Evolutionary conservation across 1,140 invertebrate species (phyloP).

Genomic region (Rhagoletis pomonella): DNA sequence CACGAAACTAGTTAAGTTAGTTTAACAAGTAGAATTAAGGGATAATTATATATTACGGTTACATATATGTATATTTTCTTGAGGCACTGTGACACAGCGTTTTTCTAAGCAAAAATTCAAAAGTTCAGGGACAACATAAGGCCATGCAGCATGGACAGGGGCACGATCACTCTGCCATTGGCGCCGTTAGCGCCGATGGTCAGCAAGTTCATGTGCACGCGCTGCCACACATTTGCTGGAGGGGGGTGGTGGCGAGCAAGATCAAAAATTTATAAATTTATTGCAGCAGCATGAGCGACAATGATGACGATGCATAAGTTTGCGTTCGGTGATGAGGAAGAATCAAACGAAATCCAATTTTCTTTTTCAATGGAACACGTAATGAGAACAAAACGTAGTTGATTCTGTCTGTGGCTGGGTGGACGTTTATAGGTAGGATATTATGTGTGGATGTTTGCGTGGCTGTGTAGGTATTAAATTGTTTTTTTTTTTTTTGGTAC

Average conservation of each 20-base stretch:
- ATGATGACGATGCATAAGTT: not conserved
- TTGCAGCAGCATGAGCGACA: not conserved
- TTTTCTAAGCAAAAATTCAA: slow-evolving; percentile 39
- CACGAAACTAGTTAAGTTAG: slow-evolving; percentile 21
- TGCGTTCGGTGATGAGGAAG: not conserved
- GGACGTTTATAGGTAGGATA: not conserved
- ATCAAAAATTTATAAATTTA: not conserved
- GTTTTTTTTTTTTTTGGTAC: not conserved
- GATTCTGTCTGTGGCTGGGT: not conserved
- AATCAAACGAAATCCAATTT: slow-evolving; percentile 11
- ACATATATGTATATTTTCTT: slow-evolving; percentile 9
- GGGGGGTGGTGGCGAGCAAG: not conserved
- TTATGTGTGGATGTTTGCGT: not conserved
- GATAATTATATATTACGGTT: not conserved
- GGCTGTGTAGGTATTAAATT: not conserved
- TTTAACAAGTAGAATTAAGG: slow-evolving; percentile 14
- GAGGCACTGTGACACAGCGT: slow-evolving; percentile 40
- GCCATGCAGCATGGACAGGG: slow-evolving; percentile 38
- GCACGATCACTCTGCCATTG: slow-evolving; percentile 26
- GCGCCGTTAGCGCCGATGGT: not conserved
- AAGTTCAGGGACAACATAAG: slow-evolving; percentile 54
- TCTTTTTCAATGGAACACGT: not conserved
- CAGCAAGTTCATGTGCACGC: slow-evolving; percentile 26
- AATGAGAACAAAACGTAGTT: not conserved
- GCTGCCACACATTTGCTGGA: not conserved